Evolutionary conservation across 2,113 vertebrate genomes (phyloP).

Genomic region (Uria aalge): DNA sequence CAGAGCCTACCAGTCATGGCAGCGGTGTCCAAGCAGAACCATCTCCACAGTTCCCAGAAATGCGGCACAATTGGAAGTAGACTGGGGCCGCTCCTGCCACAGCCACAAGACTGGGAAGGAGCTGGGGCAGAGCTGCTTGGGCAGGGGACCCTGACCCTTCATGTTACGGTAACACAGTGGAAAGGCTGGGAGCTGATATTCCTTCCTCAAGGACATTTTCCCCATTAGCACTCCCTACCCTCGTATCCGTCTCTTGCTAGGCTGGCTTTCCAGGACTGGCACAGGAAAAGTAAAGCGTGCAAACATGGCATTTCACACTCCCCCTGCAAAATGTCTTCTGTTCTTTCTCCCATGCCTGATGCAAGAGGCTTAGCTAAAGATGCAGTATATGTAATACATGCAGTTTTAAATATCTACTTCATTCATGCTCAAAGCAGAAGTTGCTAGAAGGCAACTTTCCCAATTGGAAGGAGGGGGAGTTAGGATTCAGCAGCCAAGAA

Average conservation of each 20-base stretch:
- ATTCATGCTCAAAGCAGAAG: slow-evolving; percentile 31
- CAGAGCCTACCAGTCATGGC: background rate
- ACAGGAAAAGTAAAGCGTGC: background rate
- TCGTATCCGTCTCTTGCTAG: background rate
- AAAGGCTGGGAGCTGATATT: background rate
- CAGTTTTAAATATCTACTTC: slow-evolving; percentile 43
- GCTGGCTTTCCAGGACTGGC: background rate
- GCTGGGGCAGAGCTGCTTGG: background rate
- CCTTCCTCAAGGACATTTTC: background rate
- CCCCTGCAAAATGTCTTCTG: slow-evolving; percentile 1
- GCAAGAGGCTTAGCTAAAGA: slow-evolving; percentile 1
- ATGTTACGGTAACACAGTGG: background rate
- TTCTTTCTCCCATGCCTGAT: background rate
- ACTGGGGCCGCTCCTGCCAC: background rate
- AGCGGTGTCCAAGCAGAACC: background rate
- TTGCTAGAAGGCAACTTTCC: slow-evolving; percentile 54
- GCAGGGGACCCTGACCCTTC: background rate
- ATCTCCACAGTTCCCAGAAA: background rate
- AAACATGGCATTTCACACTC: background rate
- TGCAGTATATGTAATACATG: background rate
- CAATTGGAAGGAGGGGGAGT: slow-evolving; percentile 15
- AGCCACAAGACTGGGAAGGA: background rate
- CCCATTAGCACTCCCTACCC: background rate
- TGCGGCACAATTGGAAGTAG: fast-evolving
- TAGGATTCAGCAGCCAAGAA: background rate